phyloP scores from a whole-genome alignment of 2,888 invertebrate species.

The Cyaniris semiargus region DNA sequence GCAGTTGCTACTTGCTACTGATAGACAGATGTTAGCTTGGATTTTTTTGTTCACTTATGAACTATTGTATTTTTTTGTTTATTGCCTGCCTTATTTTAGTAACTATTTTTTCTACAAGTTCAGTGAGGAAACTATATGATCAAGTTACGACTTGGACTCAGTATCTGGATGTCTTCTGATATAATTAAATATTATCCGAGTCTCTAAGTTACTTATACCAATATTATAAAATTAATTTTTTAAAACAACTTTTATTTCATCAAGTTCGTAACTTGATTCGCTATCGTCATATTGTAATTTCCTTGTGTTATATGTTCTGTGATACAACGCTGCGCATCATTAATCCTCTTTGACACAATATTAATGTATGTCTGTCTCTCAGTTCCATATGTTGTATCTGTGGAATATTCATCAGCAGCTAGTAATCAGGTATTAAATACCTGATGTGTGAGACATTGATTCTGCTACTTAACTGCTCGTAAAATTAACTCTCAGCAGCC shows the following conservation, averaged over 20 bases:
- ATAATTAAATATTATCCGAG: too few relatives aligned
- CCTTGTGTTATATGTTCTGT: conserved; percentile 13
- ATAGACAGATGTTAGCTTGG: neutral
- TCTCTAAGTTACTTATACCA: too few relatives aligned
- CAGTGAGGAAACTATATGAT: too few relatives aligned
- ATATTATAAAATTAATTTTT: neutral
- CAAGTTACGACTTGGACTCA: too few relatives aligned
- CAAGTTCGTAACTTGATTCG: conserved; percentile 7
- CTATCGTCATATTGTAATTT: conserved; percentile 18
- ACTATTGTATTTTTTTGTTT: neutral
- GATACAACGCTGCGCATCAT: conserved; percentile 1
- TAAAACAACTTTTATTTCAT: conserved; percentile 29
- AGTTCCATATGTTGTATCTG: neutral
- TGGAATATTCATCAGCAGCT: neutral
- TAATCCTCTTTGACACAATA: conserved; percentile 14
- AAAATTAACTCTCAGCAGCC: neutral
- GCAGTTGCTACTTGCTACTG: neutral
- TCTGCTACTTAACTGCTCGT: neutral
- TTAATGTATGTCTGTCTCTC: neutral
- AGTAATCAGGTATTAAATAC: neutral
- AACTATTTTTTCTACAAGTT: too few relatives aligned
- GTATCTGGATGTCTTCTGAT: too few relatives aligned
- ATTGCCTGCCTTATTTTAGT: neutral
- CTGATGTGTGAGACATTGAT: neutral
- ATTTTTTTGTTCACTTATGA: neutral